Conservation (phyloP, 2,797 vertebrate species). For the Xyrichtys novacula region DNA sequence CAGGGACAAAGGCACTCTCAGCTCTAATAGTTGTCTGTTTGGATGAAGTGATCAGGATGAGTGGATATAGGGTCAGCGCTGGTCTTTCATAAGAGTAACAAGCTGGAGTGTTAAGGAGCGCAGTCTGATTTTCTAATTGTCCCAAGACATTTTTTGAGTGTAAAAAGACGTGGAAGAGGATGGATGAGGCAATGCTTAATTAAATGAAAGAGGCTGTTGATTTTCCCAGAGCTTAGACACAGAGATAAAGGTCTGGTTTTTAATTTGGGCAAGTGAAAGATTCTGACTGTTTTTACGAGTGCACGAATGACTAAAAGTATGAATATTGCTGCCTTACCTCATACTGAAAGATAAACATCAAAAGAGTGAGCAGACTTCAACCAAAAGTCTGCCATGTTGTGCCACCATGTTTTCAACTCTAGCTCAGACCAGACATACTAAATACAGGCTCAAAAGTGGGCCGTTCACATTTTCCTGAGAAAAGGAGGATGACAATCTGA, state of each 20-base stretch:
- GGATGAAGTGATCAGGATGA: conserved; percentile 21
- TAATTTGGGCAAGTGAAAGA: background rate
- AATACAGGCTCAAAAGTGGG: background rate
- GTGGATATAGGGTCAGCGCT: background rate
- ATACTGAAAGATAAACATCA: no score
- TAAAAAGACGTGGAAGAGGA: background rate
- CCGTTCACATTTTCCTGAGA: background rate
- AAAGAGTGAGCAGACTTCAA: background rate
- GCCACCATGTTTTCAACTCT: background rate
- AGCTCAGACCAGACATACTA: no score
- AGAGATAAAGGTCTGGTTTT: background rate
- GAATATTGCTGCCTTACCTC: no score
- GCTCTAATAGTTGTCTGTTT: conserved; percentile 14
- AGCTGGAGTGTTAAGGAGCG: background rate
- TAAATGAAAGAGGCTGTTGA: background rate
- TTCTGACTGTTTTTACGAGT: background rate
- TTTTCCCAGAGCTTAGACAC: conserved; percentile 1
- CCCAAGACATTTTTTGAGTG: background rate
- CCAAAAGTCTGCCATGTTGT: background rate
- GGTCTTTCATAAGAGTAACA: background rate
- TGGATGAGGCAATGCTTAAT: background rate
- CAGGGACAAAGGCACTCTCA: conserved; percentile 23
- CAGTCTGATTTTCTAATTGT: background rate
- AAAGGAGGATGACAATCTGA: background rate
- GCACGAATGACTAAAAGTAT: background rate